These are phyloP conservation scores for Tinea semifulvella DNA, from an alignment of 2,888 invertebrate genomes.

Conservation along the genomic window DNA sequence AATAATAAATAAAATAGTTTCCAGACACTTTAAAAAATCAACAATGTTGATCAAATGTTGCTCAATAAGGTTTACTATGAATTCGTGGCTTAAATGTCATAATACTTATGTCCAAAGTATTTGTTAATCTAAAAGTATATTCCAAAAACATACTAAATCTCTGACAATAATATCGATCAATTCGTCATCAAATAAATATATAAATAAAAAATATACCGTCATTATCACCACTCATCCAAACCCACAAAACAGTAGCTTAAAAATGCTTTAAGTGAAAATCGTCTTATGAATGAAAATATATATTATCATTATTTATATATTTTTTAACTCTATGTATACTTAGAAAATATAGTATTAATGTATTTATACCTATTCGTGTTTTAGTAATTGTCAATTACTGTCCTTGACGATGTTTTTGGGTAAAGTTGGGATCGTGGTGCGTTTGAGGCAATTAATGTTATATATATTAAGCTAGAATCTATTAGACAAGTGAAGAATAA, in stretches of 20 bases:
- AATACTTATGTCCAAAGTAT: too few species aligned
- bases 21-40: too few species aligned
- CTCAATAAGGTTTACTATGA: too few species aligned
- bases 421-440: background rate
- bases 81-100: too few species aligned
- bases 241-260: slow-evolving; percentile 38
- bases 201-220: slow-evolving; percentile 11
- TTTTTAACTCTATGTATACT: slow-evolving; percentile 32
- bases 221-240: background rate
- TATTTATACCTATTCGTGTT: background rate
- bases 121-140: too few species aligned
- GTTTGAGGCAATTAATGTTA: too few species aligned
- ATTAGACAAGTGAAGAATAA: too few species aligned
- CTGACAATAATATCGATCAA: slow-evolving; percentile 1
- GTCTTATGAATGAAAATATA: slow-evolving; percentile 58
- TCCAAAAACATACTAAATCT: too few species aligned
- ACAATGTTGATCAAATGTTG: too few species aligned
- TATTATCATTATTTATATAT: slow-evolving; percentile 35
- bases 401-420: slow-evolving; percentile 1
- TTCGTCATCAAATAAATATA: background rate
- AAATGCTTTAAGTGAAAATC: slow-evolving; percentile 60
- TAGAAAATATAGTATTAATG: slow-evolving; percentile 7
- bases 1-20: too few species aligned
- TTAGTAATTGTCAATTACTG: background rate
- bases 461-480: too few species aligned